These are phyloP conservation scores for Semicossyphus pulcher DNA, from an alignment of 2,113 vertebrate genomes.

Conservation along the genomic window DNA sequence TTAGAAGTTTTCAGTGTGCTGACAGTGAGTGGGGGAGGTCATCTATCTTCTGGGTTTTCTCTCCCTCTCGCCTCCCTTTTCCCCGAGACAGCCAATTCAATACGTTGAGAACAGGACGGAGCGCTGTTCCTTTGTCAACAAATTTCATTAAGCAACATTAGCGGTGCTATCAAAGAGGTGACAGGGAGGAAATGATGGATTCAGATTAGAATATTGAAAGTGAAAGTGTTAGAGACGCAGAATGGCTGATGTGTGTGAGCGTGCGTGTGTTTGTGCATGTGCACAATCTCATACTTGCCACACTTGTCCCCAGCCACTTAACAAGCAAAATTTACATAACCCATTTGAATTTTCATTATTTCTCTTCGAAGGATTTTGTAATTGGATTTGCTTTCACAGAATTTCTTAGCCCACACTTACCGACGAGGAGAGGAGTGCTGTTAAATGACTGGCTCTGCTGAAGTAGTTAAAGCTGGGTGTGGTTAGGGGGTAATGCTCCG, in stretches of 20 bases:
- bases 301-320: slow-evolving; percentile 69
- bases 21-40: slow-evolving; percentile 45
- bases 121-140: slow-evolving; percentile 70
- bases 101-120: slow-evolving; percentile 54
- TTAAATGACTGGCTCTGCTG: slow-evolving; percentile 49
- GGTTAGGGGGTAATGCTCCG: slow-evolving; percentile 17
- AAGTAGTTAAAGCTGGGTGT: slow-evolving; percentile 44
- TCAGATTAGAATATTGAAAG: slow-evolving; percentile 72
- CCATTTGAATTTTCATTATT: slow-evolving; percentile 77
- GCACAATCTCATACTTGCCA: slow-evolving; percentile 47
- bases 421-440: slow-evolving; percentile 31
- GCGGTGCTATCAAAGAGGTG: slow-evolving; percentile 63
- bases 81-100: slow-evolving; percentile 69
- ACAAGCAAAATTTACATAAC: slow-evolving; percentile 72
- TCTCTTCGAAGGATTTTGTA: slow-evolving; percentile 61
- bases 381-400: slow-evolving; percentile 63
- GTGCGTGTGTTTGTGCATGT: slow-evolving; percentile 7
- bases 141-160: slow-evolving; percentile 77
- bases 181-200: slow-evolving; percentile 72
- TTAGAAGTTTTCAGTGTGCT: slow-evolving; percentile 41
- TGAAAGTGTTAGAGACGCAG: slow-evolving; percentile 55
- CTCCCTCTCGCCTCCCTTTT: slow-evolving; percentile 24
- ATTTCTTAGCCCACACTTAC: slow-evolving; percentile 22
- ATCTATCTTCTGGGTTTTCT: slow-evolving; percentile 60
- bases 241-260: slow-evolving; percentile 26